Evolutionary conservation across 1,140 invertebrate species (phyloP).

Genomic region (Saccostrea cuccullata): DNA sequence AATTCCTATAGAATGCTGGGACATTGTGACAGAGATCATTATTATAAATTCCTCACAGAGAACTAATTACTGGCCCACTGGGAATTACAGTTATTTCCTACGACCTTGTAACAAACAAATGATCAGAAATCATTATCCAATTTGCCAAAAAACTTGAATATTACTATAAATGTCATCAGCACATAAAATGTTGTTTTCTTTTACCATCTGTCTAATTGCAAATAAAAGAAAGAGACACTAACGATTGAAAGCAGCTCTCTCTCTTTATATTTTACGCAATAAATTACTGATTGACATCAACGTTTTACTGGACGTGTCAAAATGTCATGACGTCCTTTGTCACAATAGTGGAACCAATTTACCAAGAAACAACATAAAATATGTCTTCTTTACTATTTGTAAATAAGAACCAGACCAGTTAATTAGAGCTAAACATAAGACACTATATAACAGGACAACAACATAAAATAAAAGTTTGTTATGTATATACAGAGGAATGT

Average conservation of each 20-base stretch:
- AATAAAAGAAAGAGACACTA: not conserved
- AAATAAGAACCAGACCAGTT: too few species aligned
- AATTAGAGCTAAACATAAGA: too few species aligned
- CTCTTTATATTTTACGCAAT: not conserved
- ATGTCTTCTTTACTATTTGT: too few species aligned
- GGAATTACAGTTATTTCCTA: not conserved
- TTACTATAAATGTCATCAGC: not conserved
- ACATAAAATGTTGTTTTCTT: not conserved
- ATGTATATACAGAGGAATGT: too few species aligned
- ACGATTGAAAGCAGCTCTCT: not conserved
- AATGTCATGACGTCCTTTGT: not conserved
- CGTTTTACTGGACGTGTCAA: not conserved
- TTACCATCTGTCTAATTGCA: not conserved
- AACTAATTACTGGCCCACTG: not conserved
- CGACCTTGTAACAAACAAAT: constrained; percentile 5
- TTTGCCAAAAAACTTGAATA: not conserved
- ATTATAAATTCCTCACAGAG: not conserved
- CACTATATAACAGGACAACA: too few species aligned
- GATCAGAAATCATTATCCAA: constrained; percentile 23
- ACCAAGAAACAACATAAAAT: not conserved
- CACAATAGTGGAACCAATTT: not conserved
- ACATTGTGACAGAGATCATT: not conserved
- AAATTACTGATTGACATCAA: not conserved
- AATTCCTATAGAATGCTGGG: not conserved
- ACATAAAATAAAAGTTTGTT: too few species aligned